A percentile compares a stretch with the other conserved stretches of the same genome.
Evolutionary conservation across 2,797 vertebrate genomes (phyloP).

Genomic region (Ctenochaetus hawaiiensis): DNA sequence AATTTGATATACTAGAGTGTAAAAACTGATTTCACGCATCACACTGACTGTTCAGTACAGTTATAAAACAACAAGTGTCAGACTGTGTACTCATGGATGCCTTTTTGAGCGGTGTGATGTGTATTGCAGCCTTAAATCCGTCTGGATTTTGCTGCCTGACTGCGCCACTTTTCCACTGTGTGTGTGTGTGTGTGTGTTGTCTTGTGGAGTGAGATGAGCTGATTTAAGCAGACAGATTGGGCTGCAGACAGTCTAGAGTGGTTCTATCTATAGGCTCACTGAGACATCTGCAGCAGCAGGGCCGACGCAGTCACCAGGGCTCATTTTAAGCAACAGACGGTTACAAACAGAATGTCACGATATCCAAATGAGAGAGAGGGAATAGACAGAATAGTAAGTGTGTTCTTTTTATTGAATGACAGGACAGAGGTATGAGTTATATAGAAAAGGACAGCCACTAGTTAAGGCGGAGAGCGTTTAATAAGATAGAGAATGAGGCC

Average conservation of each 20-base stretch:
- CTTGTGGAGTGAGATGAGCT: conserved; percentile 48
- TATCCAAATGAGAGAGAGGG: conserved; percentile 58
- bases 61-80: conserved; percentile 5
- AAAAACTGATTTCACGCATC: conserved; percentile 10
- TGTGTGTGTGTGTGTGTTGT: neutral
- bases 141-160: conserved; percentile 19
- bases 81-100: neutral
- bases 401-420: conserved; percentile 34
- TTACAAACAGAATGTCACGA: conserved; percentile 25
- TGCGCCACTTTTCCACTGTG: conserved; percentile 9
- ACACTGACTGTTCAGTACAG: neutral
- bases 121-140: conserved; percentile 2
- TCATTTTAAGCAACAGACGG: conserved; percentile 54
- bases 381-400: conserved; percentile 31
- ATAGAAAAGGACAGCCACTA: conserved; percentile 29
- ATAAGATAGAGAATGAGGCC: conserved; percentile 16
- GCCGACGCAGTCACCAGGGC: conserved; percentile 53
- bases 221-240: conserved; percentile 49
- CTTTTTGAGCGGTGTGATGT: conserved; percentile 11
- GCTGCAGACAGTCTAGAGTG: conserved; percentile 35
- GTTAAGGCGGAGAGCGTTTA: conserved; percentile 18
- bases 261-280: conserved; percentile 66
- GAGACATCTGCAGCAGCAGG: conserved; percentile 68
- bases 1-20: conserved; percentile 21
- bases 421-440: conserved; percentile 24